phyloP scores from a whole-genome alignment of 1,140 invertebrate genomes.

The Phocides pigmalion region DNA sequence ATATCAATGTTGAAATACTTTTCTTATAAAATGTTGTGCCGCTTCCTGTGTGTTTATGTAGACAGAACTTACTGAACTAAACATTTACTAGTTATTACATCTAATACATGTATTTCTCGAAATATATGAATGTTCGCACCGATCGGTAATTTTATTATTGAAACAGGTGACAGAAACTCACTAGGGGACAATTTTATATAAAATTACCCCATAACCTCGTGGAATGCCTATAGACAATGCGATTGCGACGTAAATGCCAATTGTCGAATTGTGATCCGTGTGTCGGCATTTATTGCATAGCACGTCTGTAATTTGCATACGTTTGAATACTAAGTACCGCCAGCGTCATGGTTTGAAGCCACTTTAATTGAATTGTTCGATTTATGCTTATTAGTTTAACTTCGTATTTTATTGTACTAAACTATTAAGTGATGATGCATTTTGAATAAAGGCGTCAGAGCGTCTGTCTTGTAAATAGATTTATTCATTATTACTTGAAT shows the following conservation, averaged over 20 bases:
- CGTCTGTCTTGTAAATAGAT: slow-evolving; percentile 11
- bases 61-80: too few species aligned
- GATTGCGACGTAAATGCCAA: slow-evolving; percentile 78
- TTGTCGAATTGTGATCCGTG: slow-evolving; percentile 81
- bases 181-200: slow-evolving; percentile 15
- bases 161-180: not conserved
- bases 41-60: too few species aligned
- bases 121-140: not conserved
- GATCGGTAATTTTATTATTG: not conserved
- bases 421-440: slow-evolving; percentile 15
- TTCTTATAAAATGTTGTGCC: too few species aligned
- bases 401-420: slow-evolving; percentile 56
- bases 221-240: slow-evolving; percentile 54
- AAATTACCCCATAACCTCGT: slow-evolving; percentile 26
- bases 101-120: not conserved
- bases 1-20: too few species aligned
- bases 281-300: slow-evolving; percentile 83
- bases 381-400: slow-evolving; percentile 72
- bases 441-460: slow-evolving; percentile 19
- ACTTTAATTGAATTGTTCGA: slow-evolving; percentile 82
- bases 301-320: slow-evolving; percentile 83
- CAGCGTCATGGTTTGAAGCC: slow-evolving; percentile 74
- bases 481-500: slow-evolving; percentile 20
- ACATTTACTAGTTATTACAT: not conserved
- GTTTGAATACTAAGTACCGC: slow-evolving; percentile 81